These are phyloP conservation scores for Chlorops oryzae DNA, from an alignment of 1,140 invertebrate species.

Conservation along the genomic window DNA sequence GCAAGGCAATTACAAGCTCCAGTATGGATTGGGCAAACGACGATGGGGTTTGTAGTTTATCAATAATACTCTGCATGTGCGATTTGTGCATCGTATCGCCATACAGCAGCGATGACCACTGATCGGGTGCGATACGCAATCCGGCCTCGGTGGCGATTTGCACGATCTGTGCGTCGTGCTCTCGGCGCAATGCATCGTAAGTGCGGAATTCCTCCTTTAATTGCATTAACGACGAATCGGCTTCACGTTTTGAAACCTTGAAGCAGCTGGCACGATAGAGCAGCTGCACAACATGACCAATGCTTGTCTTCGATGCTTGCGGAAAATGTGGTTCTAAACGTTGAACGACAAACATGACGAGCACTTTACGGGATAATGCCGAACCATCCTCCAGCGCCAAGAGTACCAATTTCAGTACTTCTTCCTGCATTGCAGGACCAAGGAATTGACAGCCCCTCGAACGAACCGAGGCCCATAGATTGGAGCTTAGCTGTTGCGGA, in stretches of 20 bases:
- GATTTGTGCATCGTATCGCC: slow-evolving; percentile 93
- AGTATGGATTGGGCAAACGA: slow-evolving; percentile 86
- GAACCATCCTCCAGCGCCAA: slow-evolving; percentile 93
- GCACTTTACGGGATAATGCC: slow-evolving; percentile 91
- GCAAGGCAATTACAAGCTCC: slow-evolving; percentile 85
- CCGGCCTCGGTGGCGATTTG: slow-evolving; percentile 97
- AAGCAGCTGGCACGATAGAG: slow-evolving; percentile 97
- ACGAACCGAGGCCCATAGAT: slow-evolving; percentile 94
- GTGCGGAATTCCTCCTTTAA: slow-evolving; percentile 95
- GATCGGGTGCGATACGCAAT: slow-evolving; percentile 92
- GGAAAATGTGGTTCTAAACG: slow-evolving; percentile 91
- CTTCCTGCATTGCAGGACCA: slow-evolving; percentile 98
- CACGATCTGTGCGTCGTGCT: slow-evolving; percentile 98
- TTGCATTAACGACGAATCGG: slow-evolving; percentile 97
- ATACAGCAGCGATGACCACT: slow-evolving; percentile 95
- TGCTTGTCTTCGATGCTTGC: slow-evolving; percentile 96
- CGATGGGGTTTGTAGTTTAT: slow-evolving; percentile 86
- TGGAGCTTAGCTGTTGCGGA: slow-evolving; percentile 83
- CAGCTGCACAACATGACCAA: slow-evolving; percentile 97
- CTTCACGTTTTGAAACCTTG: slow-evolving; percentile 95
- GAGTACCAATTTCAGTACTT: slow-evolving; percentile 90
- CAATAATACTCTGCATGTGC: slow-evolving; percentile 98
- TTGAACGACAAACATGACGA: slow-evolving; percentile 98
- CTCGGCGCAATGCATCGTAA: slow-evolving; percentile 85
- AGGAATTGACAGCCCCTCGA: slow-evolving; percentile 97